Base-by-base conservation (phyloP, 64 coral and sea anemone genomes). In the Exaiptasia diaphana region DNA sequence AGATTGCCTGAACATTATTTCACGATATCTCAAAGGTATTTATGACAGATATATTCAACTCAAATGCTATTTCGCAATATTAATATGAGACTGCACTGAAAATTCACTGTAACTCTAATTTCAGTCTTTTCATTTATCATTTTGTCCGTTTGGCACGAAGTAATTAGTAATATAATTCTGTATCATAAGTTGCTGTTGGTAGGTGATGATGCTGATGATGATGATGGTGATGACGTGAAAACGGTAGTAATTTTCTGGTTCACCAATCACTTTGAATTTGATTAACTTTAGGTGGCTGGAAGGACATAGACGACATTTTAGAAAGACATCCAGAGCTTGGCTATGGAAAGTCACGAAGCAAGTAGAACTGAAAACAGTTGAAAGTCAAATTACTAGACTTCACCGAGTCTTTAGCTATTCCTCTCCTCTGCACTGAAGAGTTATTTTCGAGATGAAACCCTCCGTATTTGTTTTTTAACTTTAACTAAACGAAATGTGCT, bases 21-120 rank as follows among this genome's bases (percentile, higher is more conserved):
- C 69, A 4, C 38, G 69, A 29, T 73, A 73, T 73, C 69, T 73
- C 3, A 73, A 73, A 73, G 38, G 69, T 73, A 73, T 30, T 48
- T 29, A 15, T 55, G n/a, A n/a, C n/a, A n/a, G n/a, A n/a, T n/a
- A n/a, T n/a, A n/a, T n/a, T n/a, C n/a, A n/a, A n/a, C n/a, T n/a
- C n/a, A n/a, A n/a, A n/a, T n/a, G n/a, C n/a, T n/a, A n/a, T n/a
- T n/a, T n/a, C n/a, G n/a, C n/a, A n/a, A n/a, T n/a, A n/a, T n/a
- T n/a, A n/a, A n/a, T n/a, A n/a, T n/a, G n/a, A n/a, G n/a, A n/a
- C n/a, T n/a, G n/a, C n/a, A n/a, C n/a, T n/a, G n/a, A n/a, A n/a
- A n/a, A n/a, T n/a, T n/a, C n/a, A n/a, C n/a, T n/a, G n/a, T n/a
- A n/a, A n/a, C n/a, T n/a, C n/a, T n/a, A n/a, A n/a, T n/a, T n/a